These are phyloP conservation scores for Gulo gulo DNA, from an alignment of 2,113 vertebrate species.

Conservation along the genomic window DNA sequence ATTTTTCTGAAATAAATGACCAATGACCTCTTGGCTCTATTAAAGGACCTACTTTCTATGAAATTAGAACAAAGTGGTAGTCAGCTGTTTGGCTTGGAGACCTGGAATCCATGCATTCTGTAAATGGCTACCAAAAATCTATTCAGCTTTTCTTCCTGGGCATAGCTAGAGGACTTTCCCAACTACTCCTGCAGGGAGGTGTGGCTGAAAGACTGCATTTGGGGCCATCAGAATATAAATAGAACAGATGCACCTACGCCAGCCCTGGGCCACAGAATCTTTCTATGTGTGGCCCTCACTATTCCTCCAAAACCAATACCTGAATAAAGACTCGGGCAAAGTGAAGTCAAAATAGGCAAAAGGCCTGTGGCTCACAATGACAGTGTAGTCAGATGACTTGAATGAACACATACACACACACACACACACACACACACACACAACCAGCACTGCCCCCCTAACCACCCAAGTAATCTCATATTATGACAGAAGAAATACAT, in stretches of 20 bases:
- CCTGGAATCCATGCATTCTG: background rate
- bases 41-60: background rate
- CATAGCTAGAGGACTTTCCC: background rate
- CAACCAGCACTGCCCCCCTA: no score
- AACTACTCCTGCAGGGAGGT: background rate
- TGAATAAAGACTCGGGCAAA: background rate
- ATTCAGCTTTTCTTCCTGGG: background rate
- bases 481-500: background rate
- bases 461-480: background rate
- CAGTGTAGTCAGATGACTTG: background rate
- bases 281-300: background rate
- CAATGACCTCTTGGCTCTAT: background rate
- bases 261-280: background rate
- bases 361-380: background rate
- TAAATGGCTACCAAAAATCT: background rate
- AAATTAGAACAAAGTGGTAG: background rate
- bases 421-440: background rate
- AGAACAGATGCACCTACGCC: background rate
- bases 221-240: background rate
- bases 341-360: background rate
- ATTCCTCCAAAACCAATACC: background rate
- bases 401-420: background rate
- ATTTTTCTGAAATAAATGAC: constrained; percentile 42
- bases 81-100: background rate
- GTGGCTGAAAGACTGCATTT: background rate